Evolutionary conservation across 2,113 vertebrate species (phyloP).

Genomic region (Lucifuga dentata): DNA sequence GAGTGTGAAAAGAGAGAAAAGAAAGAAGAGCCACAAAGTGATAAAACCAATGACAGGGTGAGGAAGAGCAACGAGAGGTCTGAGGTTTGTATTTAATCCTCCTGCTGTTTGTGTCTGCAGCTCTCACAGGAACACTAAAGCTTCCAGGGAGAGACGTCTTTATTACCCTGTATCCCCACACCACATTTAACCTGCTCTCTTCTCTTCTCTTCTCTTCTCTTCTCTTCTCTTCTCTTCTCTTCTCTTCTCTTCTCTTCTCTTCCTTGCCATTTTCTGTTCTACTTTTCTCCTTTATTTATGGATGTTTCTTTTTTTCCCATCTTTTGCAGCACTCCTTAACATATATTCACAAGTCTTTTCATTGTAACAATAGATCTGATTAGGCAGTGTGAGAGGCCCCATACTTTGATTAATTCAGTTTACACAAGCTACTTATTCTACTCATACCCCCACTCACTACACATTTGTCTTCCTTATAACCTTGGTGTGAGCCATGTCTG

Average conservation of each 20-base stretch:
- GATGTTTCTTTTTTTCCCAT: no score
- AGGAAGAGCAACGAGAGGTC: conserved; percentile 51
- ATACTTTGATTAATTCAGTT: conserved; percentile 57
- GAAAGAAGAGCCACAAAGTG: conserved; percentile 21
- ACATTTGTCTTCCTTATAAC: conserved; percentile 33
- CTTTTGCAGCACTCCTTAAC: conserved; percentile 5
- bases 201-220: conserved; percentile 4
- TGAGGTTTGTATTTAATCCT: conserved; percentile 63
- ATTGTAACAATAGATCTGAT: conserved; percentile 42
- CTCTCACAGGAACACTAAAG: conserved; percentile 63
- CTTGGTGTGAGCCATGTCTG: conserved; percentile 35
- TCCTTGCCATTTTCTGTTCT: no score
- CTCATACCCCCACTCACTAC: conserved; percentile 30
- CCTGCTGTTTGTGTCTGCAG: conserved; percentile 67
- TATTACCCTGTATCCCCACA: conserved; percentile 51
- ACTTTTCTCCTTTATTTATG: no score
- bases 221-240: conserved; percentile 3
- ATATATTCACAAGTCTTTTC: conserved; percentile 30
- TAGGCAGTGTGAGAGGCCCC: conserved; percentile 21
- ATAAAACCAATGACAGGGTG: conserved; percentile 40
- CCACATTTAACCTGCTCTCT: conserved; percentile 56
- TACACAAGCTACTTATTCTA: conserved; percentile 45
- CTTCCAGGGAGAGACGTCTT: conserved; percentile 62
- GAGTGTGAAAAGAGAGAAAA: conserved; percentile 22
- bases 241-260: background rate